Conservation (phyloP, 2,113 vertebrate species). For the Antigone vipio region DNA sequence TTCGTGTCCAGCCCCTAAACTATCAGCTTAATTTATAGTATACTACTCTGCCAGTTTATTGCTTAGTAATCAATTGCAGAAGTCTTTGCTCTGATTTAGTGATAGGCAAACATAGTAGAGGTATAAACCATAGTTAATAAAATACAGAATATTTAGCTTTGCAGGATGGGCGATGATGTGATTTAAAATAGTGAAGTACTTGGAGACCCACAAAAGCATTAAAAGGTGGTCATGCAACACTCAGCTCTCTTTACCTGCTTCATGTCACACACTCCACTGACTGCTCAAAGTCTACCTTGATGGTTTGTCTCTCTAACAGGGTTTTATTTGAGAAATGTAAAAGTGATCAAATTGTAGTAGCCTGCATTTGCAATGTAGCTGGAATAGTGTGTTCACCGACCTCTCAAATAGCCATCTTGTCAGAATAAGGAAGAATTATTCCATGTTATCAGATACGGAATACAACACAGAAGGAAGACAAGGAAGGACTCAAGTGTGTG, state of each 20-base stretch:
- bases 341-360: not conserved
- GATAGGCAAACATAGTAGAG: constrained; percentile 5
- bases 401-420: not conserved
- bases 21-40: not conserved
- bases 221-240: constrained; percentile 52
- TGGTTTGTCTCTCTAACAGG: not conserved
- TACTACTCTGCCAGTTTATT: constrained; percentile 16
- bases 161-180: constrained; percentile 27
- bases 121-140: constrained; percentile 38
- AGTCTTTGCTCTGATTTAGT: constrained; percentile 32
- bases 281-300: not conserved
- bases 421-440: not conserved
- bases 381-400: not conserved
- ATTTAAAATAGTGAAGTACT: constrained; percentile 33
- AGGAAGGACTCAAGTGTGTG: not conserved
- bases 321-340: constrained; percentile 3
- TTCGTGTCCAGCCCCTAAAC: not conserved
- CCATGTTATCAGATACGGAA: not conserved
- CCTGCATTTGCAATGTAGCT: not conserved
- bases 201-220: constrained; percentile 45
- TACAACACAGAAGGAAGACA: not conserved
- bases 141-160: constrained; percentile 57
- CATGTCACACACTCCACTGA: not conserved
- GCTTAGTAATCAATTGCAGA: constrained; percentile 20
- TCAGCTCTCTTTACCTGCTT: not conserved